phyloP scores from a whole-genome alignment of 2,888 invertebrate genomes.

The Euspilapteryx auroguttella region DNA sequence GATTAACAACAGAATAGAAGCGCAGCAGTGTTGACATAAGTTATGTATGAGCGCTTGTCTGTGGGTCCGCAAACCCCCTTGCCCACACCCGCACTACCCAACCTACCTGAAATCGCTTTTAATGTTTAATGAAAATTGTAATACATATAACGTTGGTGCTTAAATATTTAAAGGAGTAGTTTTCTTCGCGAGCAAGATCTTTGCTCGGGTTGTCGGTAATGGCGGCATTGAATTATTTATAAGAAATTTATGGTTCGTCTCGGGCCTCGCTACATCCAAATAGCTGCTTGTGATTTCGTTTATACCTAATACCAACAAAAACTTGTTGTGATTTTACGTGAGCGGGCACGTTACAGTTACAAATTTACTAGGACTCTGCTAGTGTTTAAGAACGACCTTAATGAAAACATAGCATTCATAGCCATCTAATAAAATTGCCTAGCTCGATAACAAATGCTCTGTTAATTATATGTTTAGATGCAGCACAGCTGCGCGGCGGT shows the following conservation, averaged over 20 bases:
- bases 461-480: no score
- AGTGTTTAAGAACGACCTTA: no score
- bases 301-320: no score
- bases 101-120: conserved; percentile 35
- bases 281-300: conserved; percentile 1
- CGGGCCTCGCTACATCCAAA: conserved; percentile 5
- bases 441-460: no score
- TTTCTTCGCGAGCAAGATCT: conserved; percentile 26
- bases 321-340: no score
- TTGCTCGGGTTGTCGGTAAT: conserved; percentile 27
- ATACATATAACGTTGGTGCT: conserved; percentile 51
- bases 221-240: conserved; percentile 48
- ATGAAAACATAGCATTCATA: no score
- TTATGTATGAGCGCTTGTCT: conserved; percentile 32
- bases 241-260: conserved; percentile 46
- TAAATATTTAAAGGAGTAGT: conserved; percentile 50
- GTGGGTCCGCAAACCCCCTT: conserved; percentile 15
- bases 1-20: conserved; percentile 30
- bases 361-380: no score
- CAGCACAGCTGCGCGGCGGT: conserved; percentile 8
- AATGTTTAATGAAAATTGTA: conserved; percentile 57
- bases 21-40: conserved; percentile 23
- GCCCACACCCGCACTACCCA: conserved; percentile 12
- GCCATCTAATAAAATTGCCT: no score
- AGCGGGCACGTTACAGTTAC: no score